These are phyloP conservation scores for Drosophila cognata DNA, from an alignment of 2,888 invertebrate genomes.

Conservation along the genomic window DNA sequence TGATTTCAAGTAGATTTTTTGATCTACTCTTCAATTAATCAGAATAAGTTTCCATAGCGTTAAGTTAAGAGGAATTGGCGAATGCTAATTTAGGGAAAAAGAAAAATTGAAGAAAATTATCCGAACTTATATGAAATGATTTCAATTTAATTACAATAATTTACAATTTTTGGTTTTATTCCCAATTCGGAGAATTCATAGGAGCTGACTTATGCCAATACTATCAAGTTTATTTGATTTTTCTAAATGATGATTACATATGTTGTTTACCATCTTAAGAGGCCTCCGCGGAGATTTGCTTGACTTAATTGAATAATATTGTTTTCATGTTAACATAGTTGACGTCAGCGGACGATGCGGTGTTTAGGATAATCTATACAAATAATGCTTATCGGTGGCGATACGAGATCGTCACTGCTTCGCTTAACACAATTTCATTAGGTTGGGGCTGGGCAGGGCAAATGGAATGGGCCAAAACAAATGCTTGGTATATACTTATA, in stretches of 20 bases:
- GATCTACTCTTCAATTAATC: background rate
- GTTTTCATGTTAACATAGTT: slow-evolving; percentile 27
- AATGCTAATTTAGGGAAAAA: background rate
- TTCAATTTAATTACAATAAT: too few relatives aligned
- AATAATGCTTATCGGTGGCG: slow-evolving; percentile 41
- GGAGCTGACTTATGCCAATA: background rate
- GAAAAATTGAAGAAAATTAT: background rate
- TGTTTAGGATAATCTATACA: slow-evolving; percentile 19
- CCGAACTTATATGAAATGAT: too few relatives aligned
- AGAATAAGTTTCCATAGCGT: background rate
- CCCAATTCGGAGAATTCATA: background rate
- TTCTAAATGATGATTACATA: background rate
- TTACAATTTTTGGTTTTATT: background rate
- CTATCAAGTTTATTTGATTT: background rate
- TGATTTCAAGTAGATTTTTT: background rate
- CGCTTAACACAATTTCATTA: slow-evolving; percentile 18
- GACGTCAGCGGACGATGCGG: slow-evolving; percentile 42
- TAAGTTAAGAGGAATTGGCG: background rate
- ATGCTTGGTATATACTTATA: slow-evolving; percentile 10
- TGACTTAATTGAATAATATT: slow-evolving; percentile 24
- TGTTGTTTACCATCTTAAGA: background rate
- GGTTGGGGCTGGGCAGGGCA: slow-evolving; percentile 9
- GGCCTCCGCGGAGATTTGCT: background rate
- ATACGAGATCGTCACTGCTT: slow-evolving; percentile 26
- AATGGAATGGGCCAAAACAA: slow-evolving; percentile 2